phyloP scores from a whole-genome alignment of 2,113 vertebrate genomes.

The Oenanthe oenanthe region DNA sequence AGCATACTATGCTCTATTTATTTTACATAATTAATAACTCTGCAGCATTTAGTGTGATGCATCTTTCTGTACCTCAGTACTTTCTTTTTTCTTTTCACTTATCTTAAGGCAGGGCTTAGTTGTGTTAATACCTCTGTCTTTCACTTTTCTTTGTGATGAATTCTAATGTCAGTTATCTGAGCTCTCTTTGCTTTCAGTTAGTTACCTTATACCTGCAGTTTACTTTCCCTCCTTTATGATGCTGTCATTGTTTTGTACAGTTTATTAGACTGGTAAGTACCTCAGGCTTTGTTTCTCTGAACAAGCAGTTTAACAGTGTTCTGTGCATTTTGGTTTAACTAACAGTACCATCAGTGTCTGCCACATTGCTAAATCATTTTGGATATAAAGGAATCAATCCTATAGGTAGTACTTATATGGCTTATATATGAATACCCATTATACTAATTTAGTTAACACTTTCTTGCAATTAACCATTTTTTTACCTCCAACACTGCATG shows the following conservation, averaged over 20 bases:
- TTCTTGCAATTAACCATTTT: not conserved
- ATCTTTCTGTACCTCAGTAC: not conserved
- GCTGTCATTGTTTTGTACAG: constrained; percentile 87
- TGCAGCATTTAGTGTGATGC: not conserved
- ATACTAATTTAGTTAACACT: not conserved
- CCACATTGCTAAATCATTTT: not conserved
- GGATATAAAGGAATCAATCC: not conserved
- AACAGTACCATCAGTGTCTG: constrained; percentile 61
- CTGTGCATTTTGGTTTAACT: constrained; percentile 74
- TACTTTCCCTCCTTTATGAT: constrained; percentile 79
- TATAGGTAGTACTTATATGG: not conserved
- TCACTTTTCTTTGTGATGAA: constrained; percentile 38
- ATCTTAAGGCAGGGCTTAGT: not conserved
- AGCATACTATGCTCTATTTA: not conserved
- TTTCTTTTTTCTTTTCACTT: not conserved
- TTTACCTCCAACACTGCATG: not conserved
- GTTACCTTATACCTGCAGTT: constrained; percentile 81
- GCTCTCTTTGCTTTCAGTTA: constrained; percentile 74
- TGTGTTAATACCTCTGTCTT: not conserved
- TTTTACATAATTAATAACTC: constrained; percentile 3
- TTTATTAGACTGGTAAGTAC: constrained; percentile 99
- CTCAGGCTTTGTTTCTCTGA: constrained; percentile 62
- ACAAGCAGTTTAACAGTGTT: constrained; percentile 52
- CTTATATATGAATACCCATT: not conserved
- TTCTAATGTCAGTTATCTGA: constrained; percentile 72